phyloP scores from a whole-genome alignment of 2,113 vertebrate species.

The Chamaetylas fuelleborni region DNA sequence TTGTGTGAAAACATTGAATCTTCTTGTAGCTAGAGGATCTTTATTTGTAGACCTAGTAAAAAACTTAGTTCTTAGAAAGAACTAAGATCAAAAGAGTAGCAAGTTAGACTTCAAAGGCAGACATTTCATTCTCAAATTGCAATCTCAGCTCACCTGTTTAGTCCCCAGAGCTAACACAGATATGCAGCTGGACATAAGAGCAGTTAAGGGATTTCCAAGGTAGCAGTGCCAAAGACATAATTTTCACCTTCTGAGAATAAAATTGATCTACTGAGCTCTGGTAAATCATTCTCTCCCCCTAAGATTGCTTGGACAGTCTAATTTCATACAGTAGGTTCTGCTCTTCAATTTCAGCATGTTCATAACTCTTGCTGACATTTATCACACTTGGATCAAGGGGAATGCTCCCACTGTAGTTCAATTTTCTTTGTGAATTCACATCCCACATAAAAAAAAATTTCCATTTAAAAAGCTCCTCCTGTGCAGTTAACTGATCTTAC shows the following conservation, averaged over 20 bases:
- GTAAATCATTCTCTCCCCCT: not conserved
- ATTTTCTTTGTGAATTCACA: not conserved
- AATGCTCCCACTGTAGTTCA: not conserved
- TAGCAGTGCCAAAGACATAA: not conserved
- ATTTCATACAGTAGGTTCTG: not conserved
- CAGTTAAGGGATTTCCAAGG: not conserved
- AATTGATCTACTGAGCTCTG: not conserved
- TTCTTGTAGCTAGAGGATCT: not conserved
- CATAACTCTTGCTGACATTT: constrained; percentile 14
- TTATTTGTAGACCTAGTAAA: not conserved
- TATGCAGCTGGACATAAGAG: not conserved
- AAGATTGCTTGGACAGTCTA: not conserved
- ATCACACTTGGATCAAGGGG: not conserved
- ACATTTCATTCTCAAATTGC: not conserved
- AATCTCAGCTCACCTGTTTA: not conserved
- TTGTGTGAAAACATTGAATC: not conserved
- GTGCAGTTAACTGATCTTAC: not conserved
- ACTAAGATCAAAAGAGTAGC: not conserved
- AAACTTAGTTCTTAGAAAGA: not conserved
- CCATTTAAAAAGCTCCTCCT: not conserved
- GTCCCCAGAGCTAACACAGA: not conserved
- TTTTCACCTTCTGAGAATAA: not conserved
- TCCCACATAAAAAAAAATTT: not conserved
- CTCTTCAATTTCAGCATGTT: not conserved
- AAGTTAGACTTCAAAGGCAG: not conserved